Percentiles rank a stretch among this genome's conserved stretches.
phyloP scores from a whole-genome alignment of 2,797 vertebrate species.

The Scyliorhinus canicula region DNA sequence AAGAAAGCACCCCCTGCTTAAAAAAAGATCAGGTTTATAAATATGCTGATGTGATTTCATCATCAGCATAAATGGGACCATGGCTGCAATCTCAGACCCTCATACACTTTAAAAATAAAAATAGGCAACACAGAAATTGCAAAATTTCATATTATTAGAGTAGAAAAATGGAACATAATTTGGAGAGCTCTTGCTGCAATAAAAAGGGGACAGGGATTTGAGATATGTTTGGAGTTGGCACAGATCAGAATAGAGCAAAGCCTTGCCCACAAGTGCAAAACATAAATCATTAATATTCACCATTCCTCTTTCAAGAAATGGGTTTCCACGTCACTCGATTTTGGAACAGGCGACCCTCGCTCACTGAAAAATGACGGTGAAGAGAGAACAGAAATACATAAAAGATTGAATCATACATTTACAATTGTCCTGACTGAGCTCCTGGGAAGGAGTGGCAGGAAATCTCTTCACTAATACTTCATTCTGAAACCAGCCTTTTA shows the following conservation, averaged over 20 bases:
- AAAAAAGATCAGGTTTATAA: neutral
- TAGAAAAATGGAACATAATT: slow-evolving; percentile 1
- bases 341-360: neutral
- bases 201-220: neutral
- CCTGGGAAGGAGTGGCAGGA: neutral
- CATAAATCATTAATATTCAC: neutral
- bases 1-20: neutral
- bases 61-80: neutral
- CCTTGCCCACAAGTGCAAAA: neutral
- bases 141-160: neutral
- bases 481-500: neutral
- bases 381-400: neutral
- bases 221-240: neutral
- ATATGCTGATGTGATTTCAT: neutral
- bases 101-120: neutral
- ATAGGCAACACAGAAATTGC: neutral
- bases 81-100: neutral
- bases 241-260: neutral
- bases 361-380: neutral
- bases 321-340: neutral
- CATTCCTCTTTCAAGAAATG: neutral
- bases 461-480: neutral
- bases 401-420: neutral
- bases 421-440: neutral
- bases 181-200: neutral